A percentile compares a stretch with the other conserved stretches of the same genome.
phyloP scores from a whole-genome alignment of 2,113 vertebrate species.

The Psephotus haematonotus region DNA sequence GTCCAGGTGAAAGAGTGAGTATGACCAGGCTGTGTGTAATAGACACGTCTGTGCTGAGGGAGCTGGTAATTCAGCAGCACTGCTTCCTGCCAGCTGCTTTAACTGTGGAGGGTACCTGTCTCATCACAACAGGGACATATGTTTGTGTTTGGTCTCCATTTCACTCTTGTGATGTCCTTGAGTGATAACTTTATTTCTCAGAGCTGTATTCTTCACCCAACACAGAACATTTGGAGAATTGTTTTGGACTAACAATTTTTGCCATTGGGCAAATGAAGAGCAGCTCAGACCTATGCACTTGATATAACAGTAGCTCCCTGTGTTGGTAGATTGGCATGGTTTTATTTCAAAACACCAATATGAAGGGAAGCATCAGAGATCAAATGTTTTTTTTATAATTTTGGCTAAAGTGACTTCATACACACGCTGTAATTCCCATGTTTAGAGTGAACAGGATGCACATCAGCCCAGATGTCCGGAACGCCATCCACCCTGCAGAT shows the following conservation, averaged over 20 bases:
- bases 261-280: not conserved
- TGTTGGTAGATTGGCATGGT: not conserved
- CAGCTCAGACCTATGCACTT: not conserved
- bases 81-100: not conserved
- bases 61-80: not conserved
- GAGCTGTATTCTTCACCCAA: not conserved
- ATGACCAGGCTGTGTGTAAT: not conserved
- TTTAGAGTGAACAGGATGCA: slow-evolving; percentile 90
- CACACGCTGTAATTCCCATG: not conserved
- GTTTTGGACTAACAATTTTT: not conserved
- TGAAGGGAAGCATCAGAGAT: not conserved
- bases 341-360: not conserved
- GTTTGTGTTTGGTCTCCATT: not conserved
- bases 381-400: not conserved
- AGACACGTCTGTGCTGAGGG: not conserved
- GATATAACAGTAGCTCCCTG: not conserved
- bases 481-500: slow-evolving; percentile 93
- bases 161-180: not conserved
- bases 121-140: not conserved
- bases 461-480: slow-evolving; percentile 90
- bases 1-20: slow-evolving; percentile 97
- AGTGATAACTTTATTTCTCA: not conserved
- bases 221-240: not conserved
- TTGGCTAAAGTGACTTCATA: not conserved
- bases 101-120: not conserved